These are phyloP conservation scores for Heliothis virescens DNA, from an alignment of 1,140 invertebrate species.

Conservation along the genomic window DNA sequence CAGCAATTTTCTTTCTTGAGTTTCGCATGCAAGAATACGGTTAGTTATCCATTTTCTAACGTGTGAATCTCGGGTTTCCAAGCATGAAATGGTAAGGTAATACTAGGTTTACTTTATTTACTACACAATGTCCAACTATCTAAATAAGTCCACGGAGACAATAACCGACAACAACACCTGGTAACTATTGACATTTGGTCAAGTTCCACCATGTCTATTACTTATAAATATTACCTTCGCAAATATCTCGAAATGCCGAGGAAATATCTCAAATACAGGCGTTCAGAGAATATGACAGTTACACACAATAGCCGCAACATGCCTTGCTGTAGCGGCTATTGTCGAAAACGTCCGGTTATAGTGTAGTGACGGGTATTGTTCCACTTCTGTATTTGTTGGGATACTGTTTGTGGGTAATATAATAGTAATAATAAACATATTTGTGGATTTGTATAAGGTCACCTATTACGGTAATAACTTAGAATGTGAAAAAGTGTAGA, in stretches of 20 bases:
- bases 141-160: too few species aligned
- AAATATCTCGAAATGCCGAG: constrained; percentile 17
- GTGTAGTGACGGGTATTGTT: constrained; percentile 37
- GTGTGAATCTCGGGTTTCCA: too few species aligned
- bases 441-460: not conserved
- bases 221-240: constrained; percentile 20
- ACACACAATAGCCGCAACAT: constrained; percentile 28
- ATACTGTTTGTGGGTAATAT: not conserved
- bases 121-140: too few species aligned
- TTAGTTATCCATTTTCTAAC: too few species aligned
- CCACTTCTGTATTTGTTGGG: constrained; percentile 12
- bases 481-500: too few species aligned
- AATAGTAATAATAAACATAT: not conserved
- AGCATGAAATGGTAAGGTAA: too few species aligned
- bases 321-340: constrained; percentile 19
- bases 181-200: too few species aligned
- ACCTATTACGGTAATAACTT: too few species aligned
- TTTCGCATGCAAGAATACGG: too few species aligned
- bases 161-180: too few species aligned
- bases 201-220: not conserved
- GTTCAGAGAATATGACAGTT: constrained; percentile 13
- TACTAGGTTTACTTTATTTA: too few species aligned
- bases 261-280: constrained; percentile 14
- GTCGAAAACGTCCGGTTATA: constrained; percentile 43
- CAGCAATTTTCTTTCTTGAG: too few species aligned